phyloP scores from a whole-genome alignment of 2,888 invertebrate genomes.

The Charanyca ferruginea region DNA sequence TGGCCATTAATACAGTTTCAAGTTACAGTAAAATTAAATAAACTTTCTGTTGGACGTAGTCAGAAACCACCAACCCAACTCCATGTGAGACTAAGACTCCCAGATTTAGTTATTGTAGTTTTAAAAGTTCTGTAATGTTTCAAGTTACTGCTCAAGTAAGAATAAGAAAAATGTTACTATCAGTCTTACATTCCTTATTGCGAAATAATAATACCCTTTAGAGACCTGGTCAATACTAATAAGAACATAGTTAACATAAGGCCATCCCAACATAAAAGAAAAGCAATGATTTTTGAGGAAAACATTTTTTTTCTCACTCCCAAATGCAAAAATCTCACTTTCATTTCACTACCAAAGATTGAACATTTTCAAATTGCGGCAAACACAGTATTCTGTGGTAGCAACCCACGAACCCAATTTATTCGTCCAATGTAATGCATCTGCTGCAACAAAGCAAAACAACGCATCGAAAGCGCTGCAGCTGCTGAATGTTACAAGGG shows the following conservation, averaged over 20 bases:
- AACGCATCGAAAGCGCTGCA: slow-evolving; percentile 20
- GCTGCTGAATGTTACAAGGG: slow-evolving; percentile 21
- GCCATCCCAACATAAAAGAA: neutral
- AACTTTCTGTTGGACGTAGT: slow-evolving; percentile 26
- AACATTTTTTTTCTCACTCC: neutral
- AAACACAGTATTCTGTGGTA: slow-evolving; percentile 15
- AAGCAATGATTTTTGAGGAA: neutral
- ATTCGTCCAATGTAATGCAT: slow-evolving; percentile 38
- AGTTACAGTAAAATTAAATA: slow-evolving; percentile 46
- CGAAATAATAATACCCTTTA: too few relatives aligned
- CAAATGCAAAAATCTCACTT: too few relatives aligned
- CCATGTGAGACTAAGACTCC: slow-evolving; percentile 8
- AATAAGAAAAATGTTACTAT: neutral
- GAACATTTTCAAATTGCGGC: slow-evolving; percentile 21
- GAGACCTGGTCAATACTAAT: too few relatives aligned
- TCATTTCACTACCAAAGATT: slow-evolving; percentile 1
- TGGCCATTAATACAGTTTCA: slow-evolving; percentile 20
- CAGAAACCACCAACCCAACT: neutral
- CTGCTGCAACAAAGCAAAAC: slow-evolving; percentile 29
- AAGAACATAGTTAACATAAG: too few relatives aligned
- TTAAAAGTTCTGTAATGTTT: slow-evolving; percentile 17
- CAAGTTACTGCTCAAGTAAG: neutral
- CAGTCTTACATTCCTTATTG: too few relatives aligned
- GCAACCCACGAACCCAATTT: slow-evolving; percentile 21
- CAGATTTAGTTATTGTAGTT: slow-evolving; percentile 5